Evolutionary conservation across 2,888 invertebrate genomes (phyloP).

Genomic region (Phalera bucephala): DNA sequence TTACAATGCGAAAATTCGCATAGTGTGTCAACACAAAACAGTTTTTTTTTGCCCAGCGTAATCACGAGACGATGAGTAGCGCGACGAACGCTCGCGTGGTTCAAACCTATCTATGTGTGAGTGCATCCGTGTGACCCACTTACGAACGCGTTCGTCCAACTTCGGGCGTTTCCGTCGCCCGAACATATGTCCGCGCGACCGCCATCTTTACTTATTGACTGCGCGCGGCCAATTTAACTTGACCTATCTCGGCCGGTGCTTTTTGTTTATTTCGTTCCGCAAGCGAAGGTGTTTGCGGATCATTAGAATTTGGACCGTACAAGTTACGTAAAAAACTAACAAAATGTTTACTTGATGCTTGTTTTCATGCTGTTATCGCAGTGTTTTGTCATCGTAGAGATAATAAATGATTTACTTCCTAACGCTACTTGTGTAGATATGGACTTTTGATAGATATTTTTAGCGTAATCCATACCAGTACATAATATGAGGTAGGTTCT

Average conservation of each 20-base stretch:
- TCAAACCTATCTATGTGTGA: slow-evolving; percentile 51
- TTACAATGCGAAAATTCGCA: slow-evolving; percentile 46
- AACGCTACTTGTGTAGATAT: slow-evolving; percentile 11
- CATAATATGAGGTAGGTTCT: too few relatives aligned
- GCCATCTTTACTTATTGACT: slow-evolving; percentile 62
- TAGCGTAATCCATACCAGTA: too few relatives aligned
- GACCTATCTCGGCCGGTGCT: slow-evolving; percentile 37
- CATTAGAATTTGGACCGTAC: slow-evolving; percentile 23
- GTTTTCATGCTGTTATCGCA: slow-evolving; percentile 44
- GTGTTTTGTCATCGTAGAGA: slow-evolving; percentile 40
- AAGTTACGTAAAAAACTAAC: slow-evolving; percentile 49
- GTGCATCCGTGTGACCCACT: slow-evolving; percentile 78
- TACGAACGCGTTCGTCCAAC: slow-evolving; percentile 68
- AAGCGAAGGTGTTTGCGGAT: slow-evolving; percentile 11
- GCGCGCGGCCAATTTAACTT: slow-evolving; percentile 44
- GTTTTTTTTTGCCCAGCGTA: slow-evolving; percentile 47
- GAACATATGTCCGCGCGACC: slow-evolving; percentile 59
- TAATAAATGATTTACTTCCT: slow-evolving; percentile 40
- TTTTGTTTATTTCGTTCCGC: slow-evolving; percentile 8
- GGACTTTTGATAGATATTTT: not conserved
- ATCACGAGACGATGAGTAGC: slow-evolving; percentile 48
- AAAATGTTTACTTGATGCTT: slow-evolving; percentile 43
- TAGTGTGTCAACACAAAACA: slow-evolving; percentile 61
- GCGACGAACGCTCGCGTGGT: slow-evolving; percentile 41
- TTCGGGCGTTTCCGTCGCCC: slow-evolving; percentile 67